Percentiles rank a stretch among this genome's conserved stretches.
Evolutionary conservation across 2,888 invertebrate species (phyloP).

Genomic region (Melanotus villosus): DNA sequence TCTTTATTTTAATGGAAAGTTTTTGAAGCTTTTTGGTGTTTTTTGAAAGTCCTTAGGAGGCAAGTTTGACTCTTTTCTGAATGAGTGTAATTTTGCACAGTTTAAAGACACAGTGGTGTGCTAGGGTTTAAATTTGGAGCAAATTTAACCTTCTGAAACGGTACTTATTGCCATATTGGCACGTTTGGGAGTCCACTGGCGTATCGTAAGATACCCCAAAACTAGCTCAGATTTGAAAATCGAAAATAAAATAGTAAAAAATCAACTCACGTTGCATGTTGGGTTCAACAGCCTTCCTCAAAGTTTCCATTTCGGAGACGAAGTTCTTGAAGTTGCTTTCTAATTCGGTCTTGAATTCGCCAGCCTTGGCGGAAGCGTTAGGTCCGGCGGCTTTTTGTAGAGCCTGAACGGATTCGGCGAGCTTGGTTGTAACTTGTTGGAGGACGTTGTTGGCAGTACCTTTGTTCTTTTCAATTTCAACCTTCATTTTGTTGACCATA

Average conservation of each 20-base stretch:
- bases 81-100: no score
- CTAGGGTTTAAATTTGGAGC: no score
- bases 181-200: neutral
- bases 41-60: no score
- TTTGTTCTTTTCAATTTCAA: constrained; percentile 25
- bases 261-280: constrained; percentile 50
- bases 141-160: no score
- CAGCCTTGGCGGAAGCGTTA: constrained; percentile 58
- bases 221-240: neutral
- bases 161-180: no score
- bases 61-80: no score
- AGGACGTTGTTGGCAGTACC: constrained; percentile 55
- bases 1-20: neutral
- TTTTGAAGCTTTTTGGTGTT: neutral
- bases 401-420: constrained; percentile 53
- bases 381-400: constrained; percentile 58
- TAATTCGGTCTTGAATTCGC: constrained; percentile 57
- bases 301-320: constrained; percentile 57
- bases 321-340: constrained; percentile 57
- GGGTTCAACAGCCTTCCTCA: constrained; percentile 59
- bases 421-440: constrained; percentile 56
- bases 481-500: constrained; percentile 14
- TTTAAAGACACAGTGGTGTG: no score
- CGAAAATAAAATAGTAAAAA: neutral
- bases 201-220: neutral